Percentiles rank a stretch among this genome's conserved stretches.
Conservation (phyloP, 2,888 invertebrate species). For the Plebejus melissa region DNA sequence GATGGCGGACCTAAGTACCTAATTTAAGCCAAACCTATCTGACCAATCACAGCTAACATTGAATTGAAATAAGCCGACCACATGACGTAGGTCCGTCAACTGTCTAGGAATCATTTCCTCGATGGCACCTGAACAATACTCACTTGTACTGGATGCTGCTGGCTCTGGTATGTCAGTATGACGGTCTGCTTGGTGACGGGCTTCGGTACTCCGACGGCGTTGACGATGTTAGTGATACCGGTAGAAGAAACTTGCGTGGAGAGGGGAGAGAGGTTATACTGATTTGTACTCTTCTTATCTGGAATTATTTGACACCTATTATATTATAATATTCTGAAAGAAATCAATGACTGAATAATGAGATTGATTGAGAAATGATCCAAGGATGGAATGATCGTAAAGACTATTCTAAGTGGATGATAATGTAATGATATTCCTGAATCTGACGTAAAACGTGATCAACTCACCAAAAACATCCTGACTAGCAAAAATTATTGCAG, state of each 20-base stretch:
- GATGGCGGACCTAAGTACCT: too few relatives aligned
- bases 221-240: constrained; percentile 59
- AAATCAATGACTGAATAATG: neutral
- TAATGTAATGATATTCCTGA: neutral
- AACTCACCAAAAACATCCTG: neutral
- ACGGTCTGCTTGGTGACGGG: constrained; percentile 71
- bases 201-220: constrained; percentile 60
- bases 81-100: too few relatives aligned
- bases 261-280: constrained; percentile 51
- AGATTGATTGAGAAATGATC: neutral
- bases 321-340: neutral
- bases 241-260: constrained; percentile 60
- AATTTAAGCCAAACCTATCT: too few relatives aligned
- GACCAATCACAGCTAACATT: too few relatives aligned
- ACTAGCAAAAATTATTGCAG: neutral
- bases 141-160: constrained; percentile 59
- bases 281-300: constrained; percentile 69
- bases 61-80: too few relatives aligned
- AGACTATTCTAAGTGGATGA: neutral
- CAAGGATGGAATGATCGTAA: neutral
- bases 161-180: constrained; percentile 70
- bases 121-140: constrained; percentile 24
- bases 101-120: too few relatives aligned
- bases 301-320: constrained; percentile 31
- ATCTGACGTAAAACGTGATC: neutral